phyloP scores from a whole-genome alignment of 2,113 vertebrate species.

The Felis chaus region DNA sequence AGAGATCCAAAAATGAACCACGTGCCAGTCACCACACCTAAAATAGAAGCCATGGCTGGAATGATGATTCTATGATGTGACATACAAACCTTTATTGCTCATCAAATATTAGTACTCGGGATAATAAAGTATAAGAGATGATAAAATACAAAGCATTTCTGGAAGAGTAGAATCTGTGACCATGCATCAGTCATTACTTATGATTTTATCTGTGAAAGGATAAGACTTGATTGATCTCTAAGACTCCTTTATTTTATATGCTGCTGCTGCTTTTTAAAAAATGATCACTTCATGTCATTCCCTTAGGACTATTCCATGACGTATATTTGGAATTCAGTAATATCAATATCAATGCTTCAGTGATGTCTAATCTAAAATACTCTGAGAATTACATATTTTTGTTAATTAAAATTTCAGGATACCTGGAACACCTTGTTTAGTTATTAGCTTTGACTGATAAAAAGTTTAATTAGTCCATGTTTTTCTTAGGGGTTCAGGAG shows the following conservation, averaged over 20 bases:
- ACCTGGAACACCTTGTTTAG: neutral
- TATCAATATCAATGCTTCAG: neutral
- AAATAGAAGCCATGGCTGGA: slow-evolving; percentile 50
- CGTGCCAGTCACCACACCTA: neutral
- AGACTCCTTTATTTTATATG: neutral
- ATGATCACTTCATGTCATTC: neutral
- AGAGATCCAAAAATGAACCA: slow-evolving; percentile 42
- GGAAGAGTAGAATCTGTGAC: neutral
- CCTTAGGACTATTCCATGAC: neutral
- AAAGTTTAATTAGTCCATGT: neutral
- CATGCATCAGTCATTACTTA: neutral
- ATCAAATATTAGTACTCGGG: neutral
- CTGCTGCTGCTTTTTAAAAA: neutral
- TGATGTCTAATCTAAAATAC: neutral
- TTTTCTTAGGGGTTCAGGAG: neutral
- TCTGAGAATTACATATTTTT: neutral
- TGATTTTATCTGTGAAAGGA: neutral
- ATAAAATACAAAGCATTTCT: neutral
- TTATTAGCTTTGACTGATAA: slow-evolving; percentile 18
- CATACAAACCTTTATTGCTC: neutral
- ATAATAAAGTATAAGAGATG: neutral
- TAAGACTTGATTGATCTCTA: neutral
- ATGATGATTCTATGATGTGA: neutral
- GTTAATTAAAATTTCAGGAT: neutral
- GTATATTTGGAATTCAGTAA: neutral